A percentile compares a stretch with the other conserved stretches of the same genome.
phyloP scores from a whole-genome alignment of 2,113 vertebrate species.

The Chaetodon auriga region DNA sequence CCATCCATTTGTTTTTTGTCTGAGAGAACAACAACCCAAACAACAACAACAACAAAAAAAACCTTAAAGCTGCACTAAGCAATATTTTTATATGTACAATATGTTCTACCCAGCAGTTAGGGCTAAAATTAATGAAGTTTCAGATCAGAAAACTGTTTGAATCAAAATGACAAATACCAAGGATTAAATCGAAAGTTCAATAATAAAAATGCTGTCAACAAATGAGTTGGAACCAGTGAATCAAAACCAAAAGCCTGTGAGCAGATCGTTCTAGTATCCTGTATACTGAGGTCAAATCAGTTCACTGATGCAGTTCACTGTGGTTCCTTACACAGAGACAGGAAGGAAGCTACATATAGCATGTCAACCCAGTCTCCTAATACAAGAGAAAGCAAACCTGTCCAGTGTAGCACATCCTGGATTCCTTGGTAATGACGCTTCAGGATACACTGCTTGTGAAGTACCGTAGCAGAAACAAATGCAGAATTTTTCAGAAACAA shows the following conservation, averaged over 20 bases:
- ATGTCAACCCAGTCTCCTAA: conserved; percentile 63
- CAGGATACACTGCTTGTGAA: conserved; percentile 38
- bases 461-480: not conserved
- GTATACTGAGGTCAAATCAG: conserved; percentile 53
- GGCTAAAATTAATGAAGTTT: not conserved
- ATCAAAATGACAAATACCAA: not conserved
- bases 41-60: no score
- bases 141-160: not conserved
- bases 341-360: conserved; percentile 77
- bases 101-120: no score
- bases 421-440: conserved; percentile 75
- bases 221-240: not conserved
- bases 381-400: conserved; percentile 62
- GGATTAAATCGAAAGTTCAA: not conserved
- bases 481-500: conserved; percentile 40
- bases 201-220: not conserved
- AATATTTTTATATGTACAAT: no score
- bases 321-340: conserved; percentile 83
- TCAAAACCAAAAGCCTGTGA: conserved; percentile 3
- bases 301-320: conserved; percentile 59
- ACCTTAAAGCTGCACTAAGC: no score
- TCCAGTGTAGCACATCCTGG: conserved; percentile 63
- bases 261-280: conserved; percentile 25
- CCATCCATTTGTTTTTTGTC: no score
- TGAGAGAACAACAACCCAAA: no score